These are phyloP conservation scores for Paraplagusia blochii DNA, from an alignment of 2,113 vertebrate genomes.

Conservation along the genomic window DNA sequence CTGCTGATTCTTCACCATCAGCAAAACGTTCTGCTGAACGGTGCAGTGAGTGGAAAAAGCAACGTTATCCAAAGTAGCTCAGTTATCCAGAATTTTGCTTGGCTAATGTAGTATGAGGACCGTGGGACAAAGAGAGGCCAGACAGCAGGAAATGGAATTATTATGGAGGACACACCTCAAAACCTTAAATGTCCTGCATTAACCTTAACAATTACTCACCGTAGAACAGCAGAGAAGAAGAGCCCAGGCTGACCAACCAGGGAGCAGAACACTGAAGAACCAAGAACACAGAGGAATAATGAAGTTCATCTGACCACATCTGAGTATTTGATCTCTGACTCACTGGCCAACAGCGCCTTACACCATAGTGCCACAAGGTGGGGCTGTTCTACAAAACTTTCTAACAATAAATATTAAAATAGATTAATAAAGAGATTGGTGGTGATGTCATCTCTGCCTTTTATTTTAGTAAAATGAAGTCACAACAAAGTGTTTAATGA, in stretches of 20 bases:
- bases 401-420: no score
- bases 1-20: neutral
- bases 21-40: neutral
- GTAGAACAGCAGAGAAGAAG: neutral
- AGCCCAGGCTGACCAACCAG: neutral
- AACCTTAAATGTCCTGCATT: conserved; percentile 12
- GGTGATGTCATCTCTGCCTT: no score
- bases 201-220: neutral
- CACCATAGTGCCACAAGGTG: no score
- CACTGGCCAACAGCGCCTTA: no score
- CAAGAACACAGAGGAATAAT: neutral
- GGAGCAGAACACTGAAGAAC: neutral
- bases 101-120: conserved; percentile 4
- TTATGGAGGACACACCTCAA: neutral
- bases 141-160: conserved; percentile 8
- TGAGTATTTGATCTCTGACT: no score
- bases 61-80: conserved; percentile 18
- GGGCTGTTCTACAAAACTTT: no score
- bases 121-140: conserved; percentile 4
- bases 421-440: no score
- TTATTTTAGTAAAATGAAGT: no score
- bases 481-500: no score
- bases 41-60: conserved; percentile 7
- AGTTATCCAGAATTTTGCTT: conserved; percentile 11
- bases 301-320: no score